Conservation (phyloP, 2,888 invertebrate species). For the Gonocerus acuteangulatus region DNA sequence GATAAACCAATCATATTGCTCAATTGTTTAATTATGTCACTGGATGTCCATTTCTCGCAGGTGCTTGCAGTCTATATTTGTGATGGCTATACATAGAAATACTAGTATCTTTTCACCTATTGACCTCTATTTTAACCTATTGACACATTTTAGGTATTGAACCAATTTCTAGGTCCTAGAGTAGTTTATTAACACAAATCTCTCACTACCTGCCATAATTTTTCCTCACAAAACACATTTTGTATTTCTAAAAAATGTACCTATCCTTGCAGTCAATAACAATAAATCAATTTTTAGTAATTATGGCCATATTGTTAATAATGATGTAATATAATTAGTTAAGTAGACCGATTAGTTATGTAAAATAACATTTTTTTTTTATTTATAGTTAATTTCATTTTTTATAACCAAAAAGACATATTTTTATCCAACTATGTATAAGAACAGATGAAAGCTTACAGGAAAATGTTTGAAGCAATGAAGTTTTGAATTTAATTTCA, state of each 20-base stretch:
- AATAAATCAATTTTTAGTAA: slow-evolving; percentile 11
- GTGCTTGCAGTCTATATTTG: slow-evolving; percentile 29
- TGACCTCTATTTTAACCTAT: slow-evolving; percentile 20
- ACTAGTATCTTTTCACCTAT: slow-evolving; percentile 24
- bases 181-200: slow-evolving; percentile 14
- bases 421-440: slow-evolving; percentile 1
- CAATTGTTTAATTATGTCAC: slow-evolving; percentile 30
- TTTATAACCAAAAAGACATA: neutral
- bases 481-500: slow-evolving; percentile 1
- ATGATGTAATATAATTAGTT: slow-evolving; percentile 12
- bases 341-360: neutral
- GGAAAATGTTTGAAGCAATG: slow-evolving; percentile 17
- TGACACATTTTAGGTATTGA: slow-evolving; percentile 20
- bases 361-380: slow-evolving; percentile 11
- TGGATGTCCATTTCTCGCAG: slow-evolving; percentile 28
- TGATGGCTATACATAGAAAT: slow-evolving; percentile 29
- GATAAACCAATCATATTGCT: slow-evolving; percentile 32
- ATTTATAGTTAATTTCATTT: slow-evolving; percentile 9
- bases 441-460: slow-evolving; percentile 19
- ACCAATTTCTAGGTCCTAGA: slow-evolving; percentile 26
- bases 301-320: slow-evolving; percentile 22
- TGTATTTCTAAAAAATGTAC: slow-evolving; percentile 13
- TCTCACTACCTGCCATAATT: slow-evolving; percentile 21
- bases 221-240: slow-evolving; percentile 13
- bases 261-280: slow-evolving; percentile 1